phyloP scores from a whole-genome alignment of 2,888 invertebrate genomes.

The Drosophila stalkeri region DNA sequence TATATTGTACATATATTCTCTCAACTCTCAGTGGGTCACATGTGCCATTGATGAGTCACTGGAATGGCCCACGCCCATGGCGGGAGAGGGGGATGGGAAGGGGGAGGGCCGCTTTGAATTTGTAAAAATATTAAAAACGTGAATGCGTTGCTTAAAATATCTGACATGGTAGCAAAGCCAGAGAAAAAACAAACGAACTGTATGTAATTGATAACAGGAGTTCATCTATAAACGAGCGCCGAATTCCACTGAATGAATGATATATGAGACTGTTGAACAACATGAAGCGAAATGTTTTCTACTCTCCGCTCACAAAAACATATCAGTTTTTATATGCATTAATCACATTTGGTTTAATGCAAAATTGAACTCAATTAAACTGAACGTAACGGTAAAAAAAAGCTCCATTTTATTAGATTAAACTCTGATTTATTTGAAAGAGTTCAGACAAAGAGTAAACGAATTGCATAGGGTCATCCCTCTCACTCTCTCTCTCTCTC shows the following conservation, averaged over 20 bases:
- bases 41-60: slow-evolving; percentile 75
- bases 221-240: not conserved
- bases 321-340: not conserved
- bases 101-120: slow-evolving; percentile 11
- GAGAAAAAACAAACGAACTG: not conserved
- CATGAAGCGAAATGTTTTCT: not conserved
- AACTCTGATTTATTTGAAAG: not conserved
- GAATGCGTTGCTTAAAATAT: slow-evolving; percentile 38
- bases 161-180: not conserved
- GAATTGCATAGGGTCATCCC: not conserved
- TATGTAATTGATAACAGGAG: slow-evolving; percentile 15
- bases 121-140: slow-evolving; percentile 54
- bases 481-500: not conserved
- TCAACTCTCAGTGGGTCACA: slow-evolving; percentile 59
- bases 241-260: not conserved
- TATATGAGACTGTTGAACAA: slow-evolving; percentile 9
- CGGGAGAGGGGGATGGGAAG: not conserved
- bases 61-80: slow-evolving; percentile 22
- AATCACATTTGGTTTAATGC: slow-evolving; percentile 1
- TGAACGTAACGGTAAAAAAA: too few relatives aligned
- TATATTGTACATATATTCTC: slow-evolving; percentile 12
- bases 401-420: too few relatives aligned
- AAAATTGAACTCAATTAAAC: not conserved
- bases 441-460: too few relatives aligned
- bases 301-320: not conserved